phyloP scores from a whole-genome alignment of 2,888 invertebrate species.

The Nezara viridula region DNA sequence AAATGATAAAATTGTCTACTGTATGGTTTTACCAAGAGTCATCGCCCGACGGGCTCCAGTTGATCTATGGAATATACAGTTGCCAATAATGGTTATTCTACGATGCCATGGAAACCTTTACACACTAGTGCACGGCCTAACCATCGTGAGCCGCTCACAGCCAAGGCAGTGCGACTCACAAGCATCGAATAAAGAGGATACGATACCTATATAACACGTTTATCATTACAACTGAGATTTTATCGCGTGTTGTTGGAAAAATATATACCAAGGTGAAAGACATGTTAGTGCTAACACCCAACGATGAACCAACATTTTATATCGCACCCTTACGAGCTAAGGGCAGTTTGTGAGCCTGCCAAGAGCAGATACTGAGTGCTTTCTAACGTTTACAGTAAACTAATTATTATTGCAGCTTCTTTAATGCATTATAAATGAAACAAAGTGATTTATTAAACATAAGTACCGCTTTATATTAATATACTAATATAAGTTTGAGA shows the following conservation, averaged over 20 bases:
- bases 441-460: too few species aligned
- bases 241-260: constrained; percentile 18
- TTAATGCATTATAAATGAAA: too few species aligned
- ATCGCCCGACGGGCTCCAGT: constrained; percentile 55
- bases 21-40: constrained; percentile 57
- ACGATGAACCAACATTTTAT: constrained; percentile 47
- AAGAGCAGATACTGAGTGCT: constrained; percentile 53
- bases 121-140: constrained; percentile 33
- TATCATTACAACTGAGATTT: neutral
- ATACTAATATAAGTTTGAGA: too few species aligned
- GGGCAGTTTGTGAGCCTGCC: constrained; percentile 44
- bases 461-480: too few species aligned
- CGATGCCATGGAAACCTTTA: constrained; percentile 50
- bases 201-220: too few species aligned
- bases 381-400: neutral
- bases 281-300: constrained; percentile 16
- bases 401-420: neutral
- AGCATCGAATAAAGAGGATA: neutral
- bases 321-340: constrained; percentile 51
- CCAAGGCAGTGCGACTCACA: constrained; percentile 49
- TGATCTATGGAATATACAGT: constrained; percentile 55
- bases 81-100: constrained; percentile 41
- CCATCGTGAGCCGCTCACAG: constrained; percentile 40
- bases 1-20: constrained; percentile 32
- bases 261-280: constrained; percentile 41